Conservation (phyloP, 2,113 vertebrate genomes). For the Entomyzon cyanotis region DNA sequence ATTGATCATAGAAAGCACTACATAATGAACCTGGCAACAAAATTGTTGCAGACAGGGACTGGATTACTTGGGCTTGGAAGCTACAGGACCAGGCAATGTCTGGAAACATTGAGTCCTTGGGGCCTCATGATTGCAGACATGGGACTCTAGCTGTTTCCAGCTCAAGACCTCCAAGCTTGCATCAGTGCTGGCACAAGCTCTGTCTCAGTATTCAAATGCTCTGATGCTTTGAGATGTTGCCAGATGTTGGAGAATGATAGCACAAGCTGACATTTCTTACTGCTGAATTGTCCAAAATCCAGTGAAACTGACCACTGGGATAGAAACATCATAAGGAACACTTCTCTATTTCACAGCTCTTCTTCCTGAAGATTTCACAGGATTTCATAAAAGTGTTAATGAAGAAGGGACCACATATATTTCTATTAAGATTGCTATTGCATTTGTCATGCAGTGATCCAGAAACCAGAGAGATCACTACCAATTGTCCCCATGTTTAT, state of each 20-base stretch:
- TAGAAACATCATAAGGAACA: not conserved
- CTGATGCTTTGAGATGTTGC: not conserved
- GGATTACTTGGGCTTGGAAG: not conserved
- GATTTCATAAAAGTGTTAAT: not conserved
- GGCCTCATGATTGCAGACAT: fast-evolving
- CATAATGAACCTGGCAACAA: not conserved
- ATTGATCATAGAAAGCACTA: not conserved
- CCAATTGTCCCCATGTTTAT: not conserved
- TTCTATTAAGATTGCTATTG: not conserved
- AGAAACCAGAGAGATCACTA: not conserved
- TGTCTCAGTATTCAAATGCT: not conserved
- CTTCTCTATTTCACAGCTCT: not conserved
- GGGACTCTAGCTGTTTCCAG: not conserved
- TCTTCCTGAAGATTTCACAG: not conserved
- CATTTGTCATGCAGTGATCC: not conserved
- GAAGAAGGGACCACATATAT: not conserved
- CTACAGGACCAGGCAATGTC: not conserved
- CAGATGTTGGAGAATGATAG: not conserved
- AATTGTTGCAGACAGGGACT: not conserved
- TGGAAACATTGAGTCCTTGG: not conserved
- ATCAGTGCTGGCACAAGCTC: not conserved
- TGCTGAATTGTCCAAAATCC: not conserved
- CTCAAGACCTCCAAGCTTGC: not conserved
- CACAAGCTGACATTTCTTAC: not conserved
- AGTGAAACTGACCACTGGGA: not conserved